phyloP scores from a whole-genome alignment of 2,113 vertebrate genomes.

The Bagarius yarrelli region DNA sequence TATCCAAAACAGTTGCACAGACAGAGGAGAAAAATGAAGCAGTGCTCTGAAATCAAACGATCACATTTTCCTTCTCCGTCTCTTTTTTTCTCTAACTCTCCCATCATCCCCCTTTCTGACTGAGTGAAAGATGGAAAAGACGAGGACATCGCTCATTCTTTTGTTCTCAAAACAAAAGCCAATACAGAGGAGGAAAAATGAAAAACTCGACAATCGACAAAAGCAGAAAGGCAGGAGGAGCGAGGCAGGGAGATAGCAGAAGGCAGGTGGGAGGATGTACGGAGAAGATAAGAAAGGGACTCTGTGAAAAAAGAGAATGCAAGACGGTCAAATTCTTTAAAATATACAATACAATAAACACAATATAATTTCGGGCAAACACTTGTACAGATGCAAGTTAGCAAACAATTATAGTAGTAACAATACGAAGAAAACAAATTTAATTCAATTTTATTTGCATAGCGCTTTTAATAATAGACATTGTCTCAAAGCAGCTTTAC shows the following conservation, averaged over 20 bases:
- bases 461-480: no score
- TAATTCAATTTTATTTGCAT: no score
- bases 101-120: background rate
- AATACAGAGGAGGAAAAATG: slow-evolving; percentile 33
- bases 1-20: slow-evolving; percentile 25
- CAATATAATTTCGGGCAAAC: no score
- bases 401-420: no score
- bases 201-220: slow-evolving; percentile 23
- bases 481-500: no score
- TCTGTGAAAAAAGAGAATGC: background rate
- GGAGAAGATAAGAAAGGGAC: slow-evolving; percentile 38
- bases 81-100: slow-evolving; percentile 2
- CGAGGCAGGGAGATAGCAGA: slow-evolving; percentile 3
- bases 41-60: slow-evolving; percentile 48
- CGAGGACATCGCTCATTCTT: slow-evolving; percentile 45
- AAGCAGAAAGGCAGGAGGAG: slow-evolving; percentile 17
- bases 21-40: slow-evolving; percentile 45
- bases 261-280: slow-evolving; percentile 31
- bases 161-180: slow-evolving; percentile 50
- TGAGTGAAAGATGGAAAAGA: slow-evolving; percentile 54
- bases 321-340: background rate
- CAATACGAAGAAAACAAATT: no score
- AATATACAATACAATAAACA: no score
- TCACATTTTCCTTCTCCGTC: slow-evolving; percentile 21
- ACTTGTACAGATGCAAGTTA: no score